Evolutionary conservation across 2,113 vertebrate species (phyloP), one percentile per base, ranked within the genome.

Genomic region (Ptilonorhynchus violaceus): DNA sequence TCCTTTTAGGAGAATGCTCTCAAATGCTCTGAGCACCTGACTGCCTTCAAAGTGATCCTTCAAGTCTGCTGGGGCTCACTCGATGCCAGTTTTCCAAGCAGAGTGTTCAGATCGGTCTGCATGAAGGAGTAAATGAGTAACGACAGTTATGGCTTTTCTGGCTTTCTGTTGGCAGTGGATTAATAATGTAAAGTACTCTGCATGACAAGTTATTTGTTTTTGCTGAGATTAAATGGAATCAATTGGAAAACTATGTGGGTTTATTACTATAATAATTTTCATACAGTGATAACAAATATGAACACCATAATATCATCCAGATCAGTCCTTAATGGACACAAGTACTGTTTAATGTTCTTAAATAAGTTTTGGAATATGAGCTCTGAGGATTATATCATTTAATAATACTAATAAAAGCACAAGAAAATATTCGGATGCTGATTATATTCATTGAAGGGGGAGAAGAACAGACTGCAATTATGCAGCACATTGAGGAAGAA

Each of bases 261-360:
- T 97, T 97, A 97, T 97, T 97, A 76, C 84, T 90, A 47, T 86
- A 96, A 94, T 97, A 97, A 96, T 79, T 95, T 96, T 72, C 55
- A 82, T 90, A 63, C n/a, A 93, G 66, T 68, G 55, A 62, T 96
- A 96, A 94, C 80, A 88, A 95, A 96, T 92, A 91, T 12, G 20
- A 93, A 49, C 70, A 70, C 37, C 4, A 2, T 83, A 93, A 89
- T 92, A 92, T 83, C 79, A 96, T 41, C 30, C 78, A 64, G 55
- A 94, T 94, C 95, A 90, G 68, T 62, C 66, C 50, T 96, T 97
- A 96, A 96, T 94, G 86, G 92, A 96, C 94, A 87, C 69, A 93
- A 92, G 49, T 88, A 58, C 92, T 83, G 47, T 85, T 94, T 96
- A 93, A 94, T 83, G 69, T 94, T 93, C 86, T 83, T 95, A 97